phyloP scores from a whole-genome alignment of 2,888 invertebrate genomes.

The Argynnis bischoffii region DNA sequence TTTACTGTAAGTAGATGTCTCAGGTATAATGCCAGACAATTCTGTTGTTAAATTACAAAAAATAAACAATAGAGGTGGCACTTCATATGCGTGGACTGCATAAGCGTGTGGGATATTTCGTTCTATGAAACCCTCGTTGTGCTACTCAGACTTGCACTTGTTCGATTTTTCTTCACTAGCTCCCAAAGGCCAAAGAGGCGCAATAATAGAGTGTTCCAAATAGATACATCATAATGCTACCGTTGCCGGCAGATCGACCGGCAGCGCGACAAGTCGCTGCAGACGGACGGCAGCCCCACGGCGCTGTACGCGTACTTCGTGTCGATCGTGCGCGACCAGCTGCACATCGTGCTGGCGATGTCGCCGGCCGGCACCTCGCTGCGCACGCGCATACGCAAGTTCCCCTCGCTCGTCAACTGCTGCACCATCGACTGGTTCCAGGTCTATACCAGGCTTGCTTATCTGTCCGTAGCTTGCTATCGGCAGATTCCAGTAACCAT shows the following conservation, averaged over 20 bases:
- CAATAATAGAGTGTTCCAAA: background rate
- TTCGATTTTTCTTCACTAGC: too few species aligned
- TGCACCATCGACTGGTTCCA: slow-evolving; percentile 98
- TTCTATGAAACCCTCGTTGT: too few species aligned
- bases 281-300: slow-evolving; percentile 95
- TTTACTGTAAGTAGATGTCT: too few species aligned
- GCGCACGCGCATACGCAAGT: slow-evolving; percentile 91
- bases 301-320: slow-evolving; percentile 96
- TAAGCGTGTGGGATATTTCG: too few species aligned
- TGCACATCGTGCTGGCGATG: slow-evolving; percentile 95
- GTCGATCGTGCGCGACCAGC: slow-evolving; percentile 92
- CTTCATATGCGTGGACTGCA: too few species aligned
- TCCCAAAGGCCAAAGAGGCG: too few species aligned
- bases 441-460: slow-evolving; percentile 53
- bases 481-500: too few species aligned
- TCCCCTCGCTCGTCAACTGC: slow-evolving; percentile 96
- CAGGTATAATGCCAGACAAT: too few species aligned
- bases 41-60: too few species aligned
- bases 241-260: slow-evolving; percentile 86
- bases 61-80: too few species aligned
- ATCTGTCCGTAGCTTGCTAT: background rate
- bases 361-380: slow-evolving; percentile 94
- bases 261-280: slow-evolving; percentile 91
- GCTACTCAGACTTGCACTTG: too few species aligned
- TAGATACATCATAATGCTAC: background rate